Evolutionary conservation across 2,113 vertebrate species (phyloP).

Genomic region (Dromaius novaehollandiae): DNA sequence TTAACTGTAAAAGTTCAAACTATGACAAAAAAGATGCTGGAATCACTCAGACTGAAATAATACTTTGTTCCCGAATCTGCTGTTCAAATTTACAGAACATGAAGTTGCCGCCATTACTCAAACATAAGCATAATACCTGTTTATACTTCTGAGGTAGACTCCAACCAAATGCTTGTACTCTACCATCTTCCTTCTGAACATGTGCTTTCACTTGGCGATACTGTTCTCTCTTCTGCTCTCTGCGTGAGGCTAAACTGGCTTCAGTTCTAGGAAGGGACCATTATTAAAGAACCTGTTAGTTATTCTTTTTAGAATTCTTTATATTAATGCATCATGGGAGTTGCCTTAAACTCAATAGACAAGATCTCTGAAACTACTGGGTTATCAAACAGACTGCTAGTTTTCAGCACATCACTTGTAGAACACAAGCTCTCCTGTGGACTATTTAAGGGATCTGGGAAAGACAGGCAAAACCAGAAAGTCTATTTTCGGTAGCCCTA

Average conservation of each 20-base stretch:
- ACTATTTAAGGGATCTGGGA: not conserved
- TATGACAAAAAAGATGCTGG: not conserved
- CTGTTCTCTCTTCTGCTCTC: conserved; percentile 96
- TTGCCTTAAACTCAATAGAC: not conserved
- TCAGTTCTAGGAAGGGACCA: conserved; percentile 77
- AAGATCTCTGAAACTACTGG: not conserved
- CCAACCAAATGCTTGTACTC: conserved; percentile 97
- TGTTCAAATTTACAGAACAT: not conserved
- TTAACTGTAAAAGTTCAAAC: not conserved
- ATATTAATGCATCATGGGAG: not conserved
- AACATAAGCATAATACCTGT: conserved; percentile 74
- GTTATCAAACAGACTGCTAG: not conserved
- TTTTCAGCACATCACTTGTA: not conserved
- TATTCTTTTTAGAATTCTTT: not conserved
- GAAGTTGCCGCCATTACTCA: not conserved
- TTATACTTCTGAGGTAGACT: conserved; percentile 96
- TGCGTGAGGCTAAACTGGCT: conserved; percentile 85
- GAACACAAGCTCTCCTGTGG: not conserved
- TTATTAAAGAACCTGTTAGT: not conserved
- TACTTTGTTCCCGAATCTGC: not conserved
- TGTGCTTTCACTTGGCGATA: conserved; percentile 98
- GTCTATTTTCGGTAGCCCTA: not conserved
- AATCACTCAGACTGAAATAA: not conserved
- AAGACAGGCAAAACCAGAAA: not conserved
- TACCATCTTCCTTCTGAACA: conserved; percentile 94